A percentile compares a stretch with the other conserved stretches of the same genome.
Evolutionary conservation across 2,113 vertebrate species (phyloP).

Genomic region (Tupaia tana): DNA sequence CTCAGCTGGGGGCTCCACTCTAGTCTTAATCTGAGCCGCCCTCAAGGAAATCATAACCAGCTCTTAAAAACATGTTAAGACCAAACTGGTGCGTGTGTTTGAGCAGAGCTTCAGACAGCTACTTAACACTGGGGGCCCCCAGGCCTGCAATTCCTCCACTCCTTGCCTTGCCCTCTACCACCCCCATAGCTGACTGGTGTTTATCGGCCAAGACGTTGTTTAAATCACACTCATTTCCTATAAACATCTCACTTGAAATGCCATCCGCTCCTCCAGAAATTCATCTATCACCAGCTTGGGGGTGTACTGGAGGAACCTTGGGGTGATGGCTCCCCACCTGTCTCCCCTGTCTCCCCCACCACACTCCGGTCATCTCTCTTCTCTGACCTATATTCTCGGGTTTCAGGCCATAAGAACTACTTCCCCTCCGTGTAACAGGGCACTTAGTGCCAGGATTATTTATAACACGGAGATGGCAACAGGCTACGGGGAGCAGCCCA

Average conservation of each 20-base stretch:
- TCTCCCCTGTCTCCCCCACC: neutral
- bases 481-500: slow-evolving; percentile 29
- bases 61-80: slow-evolving; percentile 85
- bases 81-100: slow-evolving; percentile 74
- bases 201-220: slow-evolving; percentile 80
- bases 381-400: slow-evolving; percentile 60
- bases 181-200: slow-evolving; percentile 56
- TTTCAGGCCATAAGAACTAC: slow-evolving; percentile 66
- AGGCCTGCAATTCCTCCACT: slow-evolving; percentile 72
- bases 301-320: neutral
- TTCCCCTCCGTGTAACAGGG: slow-evolving; percentile 53
- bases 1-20: slow-evolving; percentile 80
- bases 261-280: slow-evolving; percentile 75
- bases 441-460: slow-evolving; percentile 76
- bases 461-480: slow-evolving; percentile 47
- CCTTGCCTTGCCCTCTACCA: slow-evolving; percentile 33
- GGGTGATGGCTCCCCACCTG: slow-evolving; percentile 44
- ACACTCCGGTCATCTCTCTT: neutral
- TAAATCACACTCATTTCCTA: slow-evolving; percentile 82
- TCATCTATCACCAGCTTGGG: slow-evolving; percentile 77
- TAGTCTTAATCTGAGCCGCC: slow-evolving; percentile 74
- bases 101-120: slow-evolving; percentile 82
- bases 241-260: slow-evolving; percentile 81
- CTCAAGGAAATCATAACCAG: slow-evolving; percentile 84
- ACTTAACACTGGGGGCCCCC: slow-evolving; percentile 79